Evolutionary conservation across 1,140 invertebrate species (phyloP).

Genomic region (Oryzaephilus surinamensis): DNA sequence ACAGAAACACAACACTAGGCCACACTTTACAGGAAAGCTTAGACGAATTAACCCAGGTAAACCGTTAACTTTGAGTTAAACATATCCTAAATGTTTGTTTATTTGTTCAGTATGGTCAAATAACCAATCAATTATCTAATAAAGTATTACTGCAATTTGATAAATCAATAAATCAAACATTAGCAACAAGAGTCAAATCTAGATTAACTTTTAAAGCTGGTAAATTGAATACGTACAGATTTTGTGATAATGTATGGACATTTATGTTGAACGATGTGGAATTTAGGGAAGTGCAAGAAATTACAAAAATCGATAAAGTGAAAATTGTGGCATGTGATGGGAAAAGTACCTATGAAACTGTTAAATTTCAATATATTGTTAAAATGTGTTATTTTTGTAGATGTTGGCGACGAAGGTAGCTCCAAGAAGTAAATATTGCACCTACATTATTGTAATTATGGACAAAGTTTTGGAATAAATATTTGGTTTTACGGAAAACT

Average conservation of each 20-base stretch:
- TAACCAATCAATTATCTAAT: constrained; percentile 80
- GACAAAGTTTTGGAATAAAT: background rate
- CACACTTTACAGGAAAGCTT: constrained; percentile 93
- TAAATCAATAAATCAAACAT: constrained; percentile 88
- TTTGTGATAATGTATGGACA: constrained; percentile 99
- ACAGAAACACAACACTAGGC: constrained; percentile 94
- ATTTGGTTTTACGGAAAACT: too few species aligned
- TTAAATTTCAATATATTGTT: constrained; percentile 6
- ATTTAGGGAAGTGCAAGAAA: constrained; percentile 91
- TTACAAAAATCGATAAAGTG: constrained; percentile 92
- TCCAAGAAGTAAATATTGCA: constrained; percentile 20
- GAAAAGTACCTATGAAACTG: constrained; percentile 63
- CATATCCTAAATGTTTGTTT: constrained; percentile 14
- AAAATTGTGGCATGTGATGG: constrained; percentile 99
- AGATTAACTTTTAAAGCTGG: constrained; percentile 91
- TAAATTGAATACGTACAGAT: constrained; percentile 96
- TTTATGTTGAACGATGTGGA: constrained; percentile 98
- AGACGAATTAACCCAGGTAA: constrained; percentile 81
- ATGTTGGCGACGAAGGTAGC: constrained; percentile 21
- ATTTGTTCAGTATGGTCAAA: constrained; percentile 83
- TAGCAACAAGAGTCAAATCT: constrained; percentile 87
- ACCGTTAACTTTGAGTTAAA: constrained; percentile 11
- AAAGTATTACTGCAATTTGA: constrained; percentile 95
- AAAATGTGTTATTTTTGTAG: constrained; percentile 13
- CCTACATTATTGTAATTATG: background rate